These are phyloP conservation scores for Amphipoea oculea DNA, from an alignment of 2,888 invertebrate species.

Conservation along the genomic window DNA sequence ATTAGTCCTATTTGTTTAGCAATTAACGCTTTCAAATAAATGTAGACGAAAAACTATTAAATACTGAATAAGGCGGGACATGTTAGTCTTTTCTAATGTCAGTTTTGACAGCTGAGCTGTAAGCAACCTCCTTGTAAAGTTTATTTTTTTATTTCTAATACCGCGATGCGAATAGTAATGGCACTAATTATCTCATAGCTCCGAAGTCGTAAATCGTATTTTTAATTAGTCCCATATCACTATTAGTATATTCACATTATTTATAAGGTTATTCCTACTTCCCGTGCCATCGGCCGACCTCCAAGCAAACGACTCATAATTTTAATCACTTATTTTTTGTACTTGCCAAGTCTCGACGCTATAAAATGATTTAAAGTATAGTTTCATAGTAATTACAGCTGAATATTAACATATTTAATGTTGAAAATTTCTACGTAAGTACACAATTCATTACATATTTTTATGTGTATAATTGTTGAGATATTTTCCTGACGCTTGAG, in stretches of 20 bases:
- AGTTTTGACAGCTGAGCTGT: conserved; percentile 63
- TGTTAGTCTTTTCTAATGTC: conserved; percentile 49
- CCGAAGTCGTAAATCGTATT: conserved; percentile 73
- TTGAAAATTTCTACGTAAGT: conserved; percentile 56
- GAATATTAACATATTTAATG: conserved; percentile 61
- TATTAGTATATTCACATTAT: conserved; percentile 72
- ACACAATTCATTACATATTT: conserved; percentile 61
- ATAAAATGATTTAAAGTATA: conserved; percentile 62
- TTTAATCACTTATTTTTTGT: conserved; percentile 69
- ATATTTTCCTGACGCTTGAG: conserved; percentile 59
- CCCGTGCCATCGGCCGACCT: conserved; percentile 78
- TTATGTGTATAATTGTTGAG: conserved; percentile 61
- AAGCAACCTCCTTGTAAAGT: conserved; percentile 34
- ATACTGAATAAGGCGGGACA: conserved; percentile 42
- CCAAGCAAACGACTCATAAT: conserved; percentile 72
- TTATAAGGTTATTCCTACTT: conserved; percentile 74
- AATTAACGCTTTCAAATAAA: conserved; percentile 39
- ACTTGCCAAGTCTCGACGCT: conserved; percentile 34
- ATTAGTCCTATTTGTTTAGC: conserved; percentile 36
- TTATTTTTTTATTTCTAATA: conserved; percentile 44
- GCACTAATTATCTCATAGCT: conserved; percentile 70
- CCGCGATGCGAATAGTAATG: conserved; percentile 66
- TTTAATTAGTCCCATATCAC: conserved; percentile 73
- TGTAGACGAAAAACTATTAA: conserved; percentile 33
- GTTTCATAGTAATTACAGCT: conserved; percentile 60